Conservation (phyloP, 2,113 vertebrate species). For the Psilopogon haemacephalus region DNA sequence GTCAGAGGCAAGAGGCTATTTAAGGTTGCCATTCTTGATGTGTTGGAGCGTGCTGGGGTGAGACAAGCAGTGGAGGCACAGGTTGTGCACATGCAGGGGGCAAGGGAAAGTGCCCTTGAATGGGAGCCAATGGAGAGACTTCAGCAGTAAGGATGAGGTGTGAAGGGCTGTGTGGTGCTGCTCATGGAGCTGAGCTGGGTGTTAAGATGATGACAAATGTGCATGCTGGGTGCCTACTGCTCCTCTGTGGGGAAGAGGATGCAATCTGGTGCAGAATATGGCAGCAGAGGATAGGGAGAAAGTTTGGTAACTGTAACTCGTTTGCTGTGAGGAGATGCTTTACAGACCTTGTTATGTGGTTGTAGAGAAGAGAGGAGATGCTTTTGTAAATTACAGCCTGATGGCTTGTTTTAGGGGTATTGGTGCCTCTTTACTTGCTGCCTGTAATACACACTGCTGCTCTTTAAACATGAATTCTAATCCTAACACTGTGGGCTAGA, state of each 20-base stretch:
- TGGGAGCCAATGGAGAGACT: neutral
- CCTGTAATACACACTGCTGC: neutral
- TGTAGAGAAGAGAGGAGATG: neutral
- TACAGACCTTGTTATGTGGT: neutral
- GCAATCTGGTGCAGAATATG: neutral
- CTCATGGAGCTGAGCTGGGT: neutral
- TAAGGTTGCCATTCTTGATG: neutral
- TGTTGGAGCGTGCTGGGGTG: neutral
- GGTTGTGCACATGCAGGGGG: neutral
- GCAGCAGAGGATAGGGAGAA: neutral
- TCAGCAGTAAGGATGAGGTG: neutral
- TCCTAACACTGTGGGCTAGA: neutral
- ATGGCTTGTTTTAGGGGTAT: neutral
- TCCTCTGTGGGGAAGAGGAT: neutral
- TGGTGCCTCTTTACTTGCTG: neutral
- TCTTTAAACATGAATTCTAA: conserved; percentile 2
- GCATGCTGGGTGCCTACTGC: neutral
- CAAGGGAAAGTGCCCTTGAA: neutral
- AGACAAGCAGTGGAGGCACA: accelerated
- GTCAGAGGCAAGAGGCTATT: neutral
- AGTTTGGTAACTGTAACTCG: neutral
- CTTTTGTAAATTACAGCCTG: neutral
- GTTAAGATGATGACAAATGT: neutral
- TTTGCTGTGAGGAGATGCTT: neutral
- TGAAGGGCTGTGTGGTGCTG: neutral